A percentile compares a stretch with the other conserved stretches of the same genome.
These are phyloP conservation scores for Macaria liturata DNA, from an alignment of 2,888 invertebrate species.

Conservation along the genomic window DNA sequence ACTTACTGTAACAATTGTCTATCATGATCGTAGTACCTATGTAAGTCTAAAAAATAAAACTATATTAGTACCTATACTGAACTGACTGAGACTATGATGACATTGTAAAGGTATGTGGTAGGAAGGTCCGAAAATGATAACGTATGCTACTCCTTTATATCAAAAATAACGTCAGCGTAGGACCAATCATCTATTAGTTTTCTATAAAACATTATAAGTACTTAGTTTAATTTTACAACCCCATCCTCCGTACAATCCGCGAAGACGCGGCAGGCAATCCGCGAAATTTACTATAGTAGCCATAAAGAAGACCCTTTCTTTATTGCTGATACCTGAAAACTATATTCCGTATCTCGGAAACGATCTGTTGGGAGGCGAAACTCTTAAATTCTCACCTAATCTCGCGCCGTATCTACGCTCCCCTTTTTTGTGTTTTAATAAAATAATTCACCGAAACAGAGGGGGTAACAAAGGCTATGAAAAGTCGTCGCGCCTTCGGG, in stretches of 20 bases:
- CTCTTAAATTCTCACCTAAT: constrained; percentile 68
- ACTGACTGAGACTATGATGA: too few relatives aligned
- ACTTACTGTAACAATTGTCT: too few relatives aligned
- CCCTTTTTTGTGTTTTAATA: constrained; percentile 66
- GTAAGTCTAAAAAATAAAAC: too few relatives aligned
- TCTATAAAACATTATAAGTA: constrained; percentile 27
- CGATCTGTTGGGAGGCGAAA: constrained; percentile 51
- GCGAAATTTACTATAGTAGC: constrained; percentile 35
- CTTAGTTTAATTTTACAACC: constrained; percentile 26
- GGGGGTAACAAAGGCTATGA: constrained; percentile 62
- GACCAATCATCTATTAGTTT: too few relatives aligned
- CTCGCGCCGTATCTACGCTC: constrained; percentile 52
- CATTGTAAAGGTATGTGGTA: too few relatives aligned
- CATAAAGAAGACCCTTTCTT: constrained; percentile 41
- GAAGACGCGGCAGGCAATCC: constrained; percentile 34
- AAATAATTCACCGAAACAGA: constrained; percentile 68
- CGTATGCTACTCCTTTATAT: too few relatives aligned
- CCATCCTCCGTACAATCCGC: constrained; percentile 32
- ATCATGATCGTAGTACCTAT: too few relatives aligned
- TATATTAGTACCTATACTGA: too few relatives aligned
- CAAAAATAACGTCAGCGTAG: too few relatives aligned
- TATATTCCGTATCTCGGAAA: constrained; percentile 46
- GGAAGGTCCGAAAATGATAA: too few relatives aligned
- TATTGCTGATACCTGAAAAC: constrained; percentile 43
- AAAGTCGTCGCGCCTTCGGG: constrained; percentile 47